These are phyloP conservation scores for Anastrepha ludens DNA, from an alignment of 1,140 invertebrate genomes.

Conservation along the genomic window DNA sequence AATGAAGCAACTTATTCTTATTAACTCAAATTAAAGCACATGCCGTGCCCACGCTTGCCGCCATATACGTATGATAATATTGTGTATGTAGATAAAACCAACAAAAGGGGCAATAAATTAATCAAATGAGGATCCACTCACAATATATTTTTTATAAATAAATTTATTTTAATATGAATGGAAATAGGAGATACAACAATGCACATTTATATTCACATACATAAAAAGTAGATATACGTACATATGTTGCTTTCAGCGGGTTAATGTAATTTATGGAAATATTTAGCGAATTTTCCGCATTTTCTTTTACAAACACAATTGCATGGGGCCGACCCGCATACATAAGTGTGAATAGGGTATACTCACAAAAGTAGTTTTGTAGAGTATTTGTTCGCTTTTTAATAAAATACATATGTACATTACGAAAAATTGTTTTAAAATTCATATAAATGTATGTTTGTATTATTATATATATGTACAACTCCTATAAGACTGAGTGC, in stretches of 20 bases:
- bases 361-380: no score
- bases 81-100: background rate
- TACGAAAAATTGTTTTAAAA: no score
- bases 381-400: no score
- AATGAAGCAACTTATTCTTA: background rate
- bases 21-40: background rate
- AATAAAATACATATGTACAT: no score
- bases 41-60: background rate
- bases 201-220: background rate
- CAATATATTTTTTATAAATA: background rate
- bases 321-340: background rate
- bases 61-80: background rate
- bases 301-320: background rate
- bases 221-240: background rate
- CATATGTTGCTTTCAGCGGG: background rate
- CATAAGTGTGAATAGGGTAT: background rate
- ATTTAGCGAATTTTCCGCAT: background rate
- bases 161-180: slow-evolving; percentile 30
- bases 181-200: background rate
- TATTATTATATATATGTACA: no score
- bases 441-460: no score
- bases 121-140: background rate
- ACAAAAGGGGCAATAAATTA: slow-evolving; percentile 5
- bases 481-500: no score
- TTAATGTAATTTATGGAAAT: background rate